Evolutionary conservation across 2,797 vertebrate genomes (phyloP).

Genomic region (Rhinophrynus dorsalis): DNA sequence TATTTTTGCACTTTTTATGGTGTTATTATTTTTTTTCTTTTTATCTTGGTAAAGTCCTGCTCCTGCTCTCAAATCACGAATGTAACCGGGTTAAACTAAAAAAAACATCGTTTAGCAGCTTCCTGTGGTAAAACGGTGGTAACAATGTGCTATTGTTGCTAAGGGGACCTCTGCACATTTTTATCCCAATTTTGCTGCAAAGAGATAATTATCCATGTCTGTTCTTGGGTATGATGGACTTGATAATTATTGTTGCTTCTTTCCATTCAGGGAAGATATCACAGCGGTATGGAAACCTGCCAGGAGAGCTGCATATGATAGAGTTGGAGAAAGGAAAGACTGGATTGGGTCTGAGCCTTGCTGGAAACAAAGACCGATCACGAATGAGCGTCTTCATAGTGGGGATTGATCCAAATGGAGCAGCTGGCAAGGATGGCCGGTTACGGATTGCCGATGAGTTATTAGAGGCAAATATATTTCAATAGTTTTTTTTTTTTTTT

Average conservation of each 20-base stretch:
- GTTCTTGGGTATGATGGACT: slow-evolving; percentile 42
- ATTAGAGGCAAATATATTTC: slow-evolving; percentile 81
- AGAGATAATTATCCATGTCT: slow-evolving; percentile 44
- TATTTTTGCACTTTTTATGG: slow-evolving; percentile 11
- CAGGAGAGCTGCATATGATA: slow-evolving; percentile 85
- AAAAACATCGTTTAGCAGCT: background rate
- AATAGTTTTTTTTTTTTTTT: background rate
- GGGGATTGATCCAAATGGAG: slow-evolving; percentile 91
- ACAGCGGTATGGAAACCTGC: slow-evolving; percentile 84
- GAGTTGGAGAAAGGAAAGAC: slow-evolving; percentile 91
- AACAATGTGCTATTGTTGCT: slow-evolving; percentile 27
- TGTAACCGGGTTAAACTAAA: slow-evolving; percentile 8
- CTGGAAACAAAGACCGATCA: slow-evolving; percentile 92
- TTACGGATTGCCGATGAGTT: slow-evolving; percentile 91
- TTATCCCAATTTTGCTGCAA: slow-evolving; percentile 33
- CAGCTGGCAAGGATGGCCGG: slow-evolving; percentile 86
- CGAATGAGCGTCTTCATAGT: slow-evolving; percentile 96
- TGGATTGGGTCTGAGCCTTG: slow-evolving; percentile 94
- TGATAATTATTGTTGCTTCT: slow-evolving; percentile 36
- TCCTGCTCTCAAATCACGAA: background rate
- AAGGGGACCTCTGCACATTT: slow-evolving; percentile 33
- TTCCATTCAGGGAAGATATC: slow-evolving; percentile 76
- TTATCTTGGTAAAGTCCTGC: background rate
- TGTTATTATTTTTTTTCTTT: slow-evolving; percentile 7
- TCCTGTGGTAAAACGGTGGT: slow-evolving; percentile 29